A percentile compares a stretch with the other conserved stretches of the same genome.
These are phyloP conservation scores for Sturmia bella DNA, from an alignment of 2,888 invertebrate species.

Conservation along the genomic window DNA sequence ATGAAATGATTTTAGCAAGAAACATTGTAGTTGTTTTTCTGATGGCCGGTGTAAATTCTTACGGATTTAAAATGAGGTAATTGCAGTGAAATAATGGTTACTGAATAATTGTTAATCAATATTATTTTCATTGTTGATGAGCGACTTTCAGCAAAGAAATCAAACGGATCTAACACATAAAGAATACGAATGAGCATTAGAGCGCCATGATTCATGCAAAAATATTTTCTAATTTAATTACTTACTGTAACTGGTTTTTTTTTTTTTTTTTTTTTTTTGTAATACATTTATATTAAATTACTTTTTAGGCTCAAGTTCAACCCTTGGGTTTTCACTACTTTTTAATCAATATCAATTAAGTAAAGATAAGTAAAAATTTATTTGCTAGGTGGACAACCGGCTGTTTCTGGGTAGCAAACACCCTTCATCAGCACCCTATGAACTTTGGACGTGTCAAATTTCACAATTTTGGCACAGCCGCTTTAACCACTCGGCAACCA, in stretches of 20 bases:
- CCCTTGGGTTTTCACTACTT: no score
- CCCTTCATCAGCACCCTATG: no score
- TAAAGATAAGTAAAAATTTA: no score
- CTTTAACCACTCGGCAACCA: no score
- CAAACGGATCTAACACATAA: conserved; percentile 54
- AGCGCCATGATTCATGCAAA: conserved; percentile 46
- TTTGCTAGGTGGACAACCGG: no score
- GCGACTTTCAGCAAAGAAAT: conserved; percentile 24
- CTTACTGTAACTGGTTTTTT: not conserved
- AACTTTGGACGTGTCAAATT: no score
- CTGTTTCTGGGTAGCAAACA: no score
- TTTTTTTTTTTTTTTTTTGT: not conserved
- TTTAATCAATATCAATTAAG: no score
- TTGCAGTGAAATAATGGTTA: conserved; percentile 22
- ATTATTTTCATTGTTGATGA: conserved; percentile 6
- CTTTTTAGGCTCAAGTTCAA: no score
- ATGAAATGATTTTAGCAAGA: not conserved
- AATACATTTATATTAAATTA: no score
- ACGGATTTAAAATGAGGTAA: conserved; percentile 45
- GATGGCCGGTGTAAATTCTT: not conserved
- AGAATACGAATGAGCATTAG: conserved; percentile 30
- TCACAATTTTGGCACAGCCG: no score
- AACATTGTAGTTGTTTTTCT: conserved; percentile 1
- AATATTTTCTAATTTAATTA: not conserved
- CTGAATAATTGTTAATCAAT: conserved; percentile 17